A percentile compares a stretch with the other conserved stretches of the same genome.
phyloP scores from a whole-genome alignment of 1,140 invertebrate genomes.

The Heliconius hermathena region DNA sequence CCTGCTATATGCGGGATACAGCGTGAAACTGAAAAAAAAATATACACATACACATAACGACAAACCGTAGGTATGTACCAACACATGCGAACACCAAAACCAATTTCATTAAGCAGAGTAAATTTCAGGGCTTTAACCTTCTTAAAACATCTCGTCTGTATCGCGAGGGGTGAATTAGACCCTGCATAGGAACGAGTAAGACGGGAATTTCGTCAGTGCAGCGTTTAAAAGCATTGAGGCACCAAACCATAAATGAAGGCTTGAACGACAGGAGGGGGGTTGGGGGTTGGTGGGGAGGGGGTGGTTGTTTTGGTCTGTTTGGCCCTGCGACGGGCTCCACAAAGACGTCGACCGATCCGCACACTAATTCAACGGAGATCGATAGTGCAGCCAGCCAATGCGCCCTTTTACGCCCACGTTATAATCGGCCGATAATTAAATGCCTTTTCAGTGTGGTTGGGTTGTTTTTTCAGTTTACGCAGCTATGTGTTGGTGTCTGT shows the following conservation, averaged over 20 bases:
- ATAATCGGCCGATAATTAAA: constrained; percentile 67
- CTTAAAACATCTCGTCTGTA: constrained; percentile 20
- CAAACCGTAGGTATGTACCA: neutral
- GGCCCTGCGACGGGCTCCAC: constrained; percentile 70
- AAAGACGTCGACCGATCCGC: constrained; percentile 79
- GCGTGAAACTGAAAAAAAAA: neutral
- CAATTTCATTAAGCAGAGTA: constrained; percentile 21
- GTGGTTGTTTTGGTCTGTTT: constrained; percentile 80
- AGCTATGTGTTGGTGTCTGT: neutral
- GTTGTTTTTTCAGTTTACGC: neutral
- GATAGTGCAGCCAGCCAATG: constrained; percentile 75
- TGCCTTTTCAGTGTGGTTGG: constrained; percentile 44
- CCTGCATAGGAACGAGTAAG: constrained; percentile 42
- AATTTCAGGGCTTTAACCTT: constrained; percentile 24
- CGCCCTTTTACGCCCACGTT: constrained; percentile 73
- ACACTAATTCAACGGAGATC: constrained; percentile 80
- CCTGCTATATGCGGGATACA: too few species aligned
- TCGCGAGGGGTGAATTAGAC: constrained; percentile 25
- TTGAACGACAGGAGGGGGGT: constrained; percentile 60
- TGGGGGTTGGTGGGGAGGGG: constrained; percentile 46
- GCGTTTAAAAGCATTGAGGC: constrained; percentile 60
- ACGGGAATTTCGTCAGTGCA: constrained; percentile 51
- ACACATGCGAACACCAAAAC: neutral
- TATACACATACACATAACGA: neutral
- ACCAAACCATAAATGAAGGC: constrained; percentile 70